These are phyloP conservation scores for Gambelia wislizenii DNA, from an alignment of 2,797 vertebrate genomes.

Conservation along the genomic window DNA sequence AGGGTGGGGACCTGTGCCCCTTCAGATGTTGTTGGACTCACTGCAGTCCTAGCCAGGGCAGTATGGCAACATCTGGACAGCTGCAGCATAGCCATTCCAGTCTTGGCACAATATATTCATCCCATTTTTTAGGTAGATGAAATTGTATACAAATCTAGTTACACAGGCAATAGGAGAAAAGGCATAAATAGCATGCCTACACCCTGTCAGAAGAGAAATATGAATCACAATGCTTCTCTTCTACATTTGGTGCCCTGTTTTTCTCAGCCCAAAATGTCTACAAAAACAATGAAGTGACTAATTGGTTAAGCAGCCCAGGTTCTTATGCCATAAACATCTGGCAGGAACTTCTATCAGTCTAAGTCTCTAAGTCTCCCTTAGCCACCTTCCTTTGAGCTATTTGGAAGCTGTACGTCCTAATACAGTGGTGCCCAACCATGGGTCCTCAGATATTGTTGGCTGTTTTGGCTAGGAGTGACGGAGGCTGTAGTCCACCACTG, in stretches of 20 bases:
- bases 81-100: too few relatives aligned
- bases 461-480: too few relatives aligned
- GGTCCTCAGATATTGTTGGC: background rate
- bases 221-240: background rate
- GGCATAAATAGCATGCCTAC: background rate
- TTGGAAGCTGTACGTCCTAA: background rate
- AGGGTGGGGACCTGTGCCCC: too few relatives aligned
- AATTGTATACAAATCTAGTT: background rate
- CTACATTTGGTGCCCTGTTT: background rate
- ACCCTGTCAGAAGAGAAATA: background rate
- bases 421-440: too few relatives aligned
- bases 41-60: too few relatives aligned
- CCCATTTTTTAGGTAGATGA: too few relatives aligned
- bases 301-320: background rate
- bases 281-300: background rate
- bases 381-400: background rate
- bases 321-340: too few relatives aligned
- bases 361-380: too few relatives aligned
- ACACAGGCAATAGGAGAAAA: background rate
- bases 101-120: too few relatives aligned
- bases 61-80: too few relatives aligned
- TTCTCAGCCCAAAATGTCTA: background rate
- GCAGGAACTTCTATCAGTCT: too few relatives aligned
- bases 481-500: background rate
- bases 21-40: too few relatives aligned